Percentiles rank a stretch among this genome's conserved stretches.
Conservation (phyloP, 2,113 vertebrate species). For the Eulacestoma nigropectus region DNA sequence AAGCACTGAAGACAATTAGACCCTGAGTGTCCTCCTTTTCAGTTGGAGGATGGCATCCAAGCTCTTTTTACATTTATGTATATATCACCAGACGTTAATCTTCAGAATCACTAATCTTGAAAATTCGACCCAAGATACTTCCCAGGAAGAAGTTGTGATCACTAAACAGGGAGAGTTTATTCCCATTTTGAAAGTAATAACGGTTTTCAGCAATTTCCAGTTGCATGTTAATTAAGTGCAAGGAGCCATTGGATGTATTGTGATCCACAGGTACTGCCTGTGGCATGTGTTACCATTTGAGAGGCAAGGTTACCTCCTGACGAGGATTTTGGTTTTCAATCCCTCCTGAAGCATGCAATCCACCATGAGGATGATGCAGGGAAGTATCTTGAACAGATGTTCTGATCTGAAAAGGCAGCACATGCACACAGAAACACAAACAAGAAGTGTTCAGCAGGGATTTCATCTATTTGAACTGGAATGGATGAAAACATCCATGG, state of each 20-base stretch:
- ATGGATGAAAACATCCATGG: background rate
- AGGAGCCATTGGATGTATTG: background rate
- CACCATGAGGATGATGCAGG: background rate
- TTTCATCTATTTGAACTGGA: background rate
- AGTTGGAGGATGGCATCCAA: background rate
- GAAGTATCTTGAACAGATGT: conserved; percentile 26
- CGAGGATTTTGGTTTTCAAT: conserved; percentile 43
- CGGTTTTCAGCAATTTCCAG: background rate
- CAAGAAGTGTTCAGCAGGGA: background rate
- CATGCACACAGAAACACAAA: background rate
- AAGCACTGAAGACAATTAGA: background rate
- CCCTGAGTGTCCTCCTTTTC: background rate
- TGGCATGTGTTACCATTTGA: background rate
- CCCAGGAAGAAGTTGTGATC: background rate
- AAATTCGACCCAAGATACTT: background rate
- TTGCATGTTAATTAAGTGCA: background rate
- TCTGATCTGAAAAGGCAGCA: conserved; percentile 12
- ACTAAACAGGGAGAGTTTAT: background rate
- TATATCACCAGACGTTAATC: background rate
- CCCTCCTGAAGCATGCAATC: background rate
- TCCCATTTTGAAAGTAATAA: background rate
- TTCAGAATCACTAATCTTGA: background rate
- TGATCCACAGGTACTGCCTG: background rate
- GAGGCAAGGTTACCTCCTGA: conserved; percentile 6
- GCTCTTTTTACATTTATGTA: background rate